Base-by-base conservation (phyloP, 2,797 vertebrate species). In the Thripadectes ignobilis region DNA sequence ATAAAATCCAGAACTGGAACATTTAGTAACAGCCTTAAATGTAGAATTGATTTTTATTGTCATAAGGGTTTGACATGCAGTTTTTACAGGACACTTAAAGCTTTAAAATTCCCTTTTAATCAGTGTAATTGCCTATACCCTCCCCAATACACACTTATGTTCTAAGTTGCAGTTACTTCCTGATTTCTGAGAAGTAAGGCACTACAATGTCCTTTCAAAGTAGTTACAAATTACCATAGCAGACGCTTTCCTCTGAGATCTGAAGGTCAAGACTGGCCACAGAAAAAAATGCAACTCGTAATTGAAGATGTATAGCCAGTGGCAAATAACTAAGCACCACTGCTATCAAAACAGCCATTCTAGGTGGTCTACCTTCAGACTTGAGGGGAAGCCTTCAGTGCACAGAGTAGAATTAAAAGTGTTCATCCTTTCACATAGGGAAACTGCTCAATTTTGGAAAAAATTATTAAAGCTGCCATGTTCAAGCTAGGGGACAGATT, bases 131-230 rank as follows among this genome's bases (percentile, higher is more conserved):
- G 58, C 52, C 41, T 34, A 72, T 68, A 85, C 43, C 39, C 41
- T 57, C 18, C 51, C 58, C 48, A 69, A 34, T 7, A 55, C 19
- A 58, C 32, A 74, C 13, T 79, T n/a, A 51, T 2, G 2, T 27
- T 88, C 38, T 92, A 78, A 83, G 87, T 54, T 72, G 51, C 95
- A 95, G 54, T 43, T 36, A 77, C 82, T 84, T 89, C 83, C 66
- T 85, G 78, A 92, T 95, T 95, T 94, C 63, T 88, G 84, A 92
- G 57, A 88, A 91, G 27, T 95, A 97, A 97, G 96, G 93, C 95
- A 95, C 93, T 88, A 83, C n/a, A 91, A 38, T 30, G 49, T 87
- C 85, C 83, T 46, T 87, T 77, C 65, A 83, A 77, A 88, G 63
- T 24, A 83, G 46, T 72, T 95, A 87, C 4, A 15, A 29, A 71